A percentile compares a stretch with the other conserved stretches of the same genome.
phyloP scores from a whole-genome alignment of 2,113 vertebrate genomes.

The Toxotes chatareus region DNA sequence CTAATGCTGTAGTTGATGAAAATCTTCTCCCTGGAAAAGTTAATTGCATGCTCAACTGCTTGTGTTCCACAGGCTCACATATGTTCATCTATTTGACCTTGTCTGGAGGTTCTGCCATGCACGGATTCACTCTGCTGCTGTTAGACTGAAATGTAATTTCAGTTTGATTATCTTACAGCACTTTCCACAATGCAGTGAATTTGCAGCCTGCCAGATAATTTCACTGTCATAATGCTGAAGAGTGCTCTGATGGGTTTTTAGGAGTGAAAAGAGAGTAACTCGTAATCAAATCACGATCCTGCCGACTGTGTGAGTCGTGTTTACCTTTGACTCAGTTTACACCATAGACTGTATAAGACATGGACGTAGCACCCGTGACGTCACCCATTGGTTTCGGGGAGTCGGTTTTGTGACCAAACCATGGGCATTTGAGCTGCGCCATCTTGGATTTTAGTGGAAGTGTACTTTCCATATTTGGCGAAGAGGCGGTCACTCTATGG shows the following conservation, averaged over 20 bases:
- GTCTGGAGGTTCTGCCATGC: conserved; percentile 28
- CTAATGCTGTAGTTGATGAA: neutral
- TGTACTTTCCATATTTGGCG: no score
- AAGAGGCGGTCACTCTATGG: no score
- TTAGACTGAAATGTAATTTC: conserved; percentile 55
- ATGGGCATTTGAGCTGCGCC: no score
- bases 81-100: conserved; percentile 48
- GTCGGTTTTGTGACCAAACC: no score
- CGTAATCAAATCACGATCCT: conserved; percentile 50
- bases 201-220: conserved; percentile 40
- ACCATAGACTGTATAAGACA: neutral
- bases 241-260: conserved; percentile 41
- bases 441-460: no score
- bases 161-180: conserved; percentile 59
- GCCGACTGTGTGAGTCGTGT: conserved; percentile 11
- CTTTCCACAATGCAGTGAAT: conserved; percentile 33
- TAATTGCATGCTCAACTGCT: neutral
- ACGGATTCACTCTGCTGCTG: conserved; percentile 44
- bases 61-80: conserved; percentile 9
- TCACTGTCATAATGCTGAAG: conserved; percentile 11
- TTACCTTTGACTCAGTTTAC: conserved; percentile 32
- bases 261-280: conserved; percentile 32
- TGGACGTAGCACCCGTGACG: no score
- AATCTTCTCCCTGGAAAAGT: neutral
- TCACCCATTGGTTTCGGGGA: no score